These are phyloP conservation scores for Onychostoma macrolepis DNA, from an alignment of 2,113 vertebrate genomes.

Conservation along the genomic window DNA sequence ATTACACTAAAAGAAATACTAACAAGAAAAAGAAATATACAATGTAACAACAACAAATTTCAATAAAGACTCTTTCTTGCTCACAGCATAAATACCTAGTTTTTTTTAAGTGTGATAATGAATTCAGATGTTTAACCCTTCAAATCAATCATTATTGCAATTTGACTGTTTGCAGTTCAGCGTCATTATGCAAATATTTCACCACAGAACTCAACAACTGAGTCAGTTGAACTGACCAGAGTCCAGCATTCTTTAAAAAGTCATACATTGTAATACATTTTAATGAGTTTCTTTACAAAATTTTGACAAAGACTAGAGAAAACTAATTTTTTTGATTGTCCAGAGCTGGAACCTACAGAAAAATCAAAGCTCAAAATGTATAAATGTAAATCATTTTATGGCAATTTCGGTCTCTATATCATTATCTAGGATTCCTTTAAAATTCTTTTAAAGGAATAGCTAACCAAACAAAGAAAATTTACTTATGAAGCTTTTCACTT, in stretches of 20 bases:
- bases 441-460: too few relatives aligned
- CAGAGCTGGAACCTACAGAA: neutral
- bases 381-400: neutral
- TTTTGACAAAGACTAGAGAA: neutral
- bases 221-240: too few relatives aligned
- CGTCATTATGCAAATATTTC: neutral
- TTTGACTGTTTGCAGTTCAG: neutral
- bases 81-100: too few relatives aligned
- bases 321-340: too few relatives aligned
- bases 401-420: neutral
- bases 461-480: too few relatives aligned
- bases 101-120: too few relatives aligned
- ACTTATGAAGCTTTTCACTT: too few relatives aligned
- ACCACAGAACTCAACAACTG: neutral
- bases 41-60: neutral
- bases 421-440: neutral
- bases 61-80: neutral
- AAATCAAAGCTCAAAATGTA: neutral
- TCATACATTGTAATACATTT: neutral
- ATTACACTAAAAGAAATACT: neutral
- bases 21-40: neutral
- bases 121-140: too few relatives aligned
- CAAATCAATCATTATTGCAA: neutral
- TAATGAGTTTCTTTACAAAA: neutral
- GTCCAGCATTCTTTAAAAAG: neutral